Base-by-base conservation (phyloP, 1,140 invertebrate genomes). In the Meloidogyne hapla region DNA sequence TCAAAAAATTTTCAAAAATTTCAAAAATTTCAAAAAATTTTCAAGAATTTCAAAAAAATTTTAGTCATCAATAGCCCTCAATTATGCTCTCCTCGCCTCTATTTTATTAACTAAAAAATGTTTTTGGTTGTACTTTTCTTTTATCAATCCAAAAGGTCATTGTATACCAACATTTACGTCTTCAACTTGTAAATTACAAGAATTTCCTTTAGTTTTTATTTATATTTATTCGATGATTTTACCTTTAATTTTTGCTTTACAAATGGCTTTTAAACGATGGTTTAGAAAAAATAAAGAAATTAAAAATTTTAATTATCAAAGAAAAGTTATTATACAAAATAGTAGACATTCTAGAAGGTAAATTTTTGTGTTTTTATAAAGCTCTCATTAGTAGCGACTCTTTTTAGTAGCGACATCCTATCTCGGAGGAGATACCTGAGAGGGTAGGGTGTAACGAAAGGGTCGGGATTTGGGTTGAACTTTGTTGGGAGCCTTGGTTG, bases 61-160 rank as follows among this genome's bases (percentile, higher is more conserved):
- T 66, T 42, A 77, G 76, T 65, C 76, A 40, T n/a, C 63, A 48
- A 77, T 78, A 40, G 15, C 76, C 0, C 23, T 78, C 5, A 77
- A 67, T 48, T 77, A 75, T 33, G 74, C 76, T n/a, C 73, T 77
- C 42, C 25, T 77, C 13, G 76, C 76, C 13, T 45, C 61, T 13
- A 77, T 77, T 75, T 65, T 74, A 62, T 56, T 77, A 26, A 68
- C 71, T 33, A 77, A 77, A 28, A 77, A 77, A 45, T 75, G 62
- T 61, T 77, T 77, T 77, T 77, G 64, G 33, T 33, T 77, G 18
- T 77, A 25, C 9, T 73, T 64, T n/a, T 61, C 71, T 23, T 64
- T 77, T 21, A 18, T 68, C 26, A n/a, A 56, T 9, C 48, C 48
- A 25, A 21, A 67, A 13, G 45, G 62, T 33, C 75, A 74, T 0